Percentiles rank a stretch among this genome's conserved stretches.
Evolutionary conservation across 2,113 vertebrate genomes (phyloP).

Genomic region (Nettapus auritus): DNA sequence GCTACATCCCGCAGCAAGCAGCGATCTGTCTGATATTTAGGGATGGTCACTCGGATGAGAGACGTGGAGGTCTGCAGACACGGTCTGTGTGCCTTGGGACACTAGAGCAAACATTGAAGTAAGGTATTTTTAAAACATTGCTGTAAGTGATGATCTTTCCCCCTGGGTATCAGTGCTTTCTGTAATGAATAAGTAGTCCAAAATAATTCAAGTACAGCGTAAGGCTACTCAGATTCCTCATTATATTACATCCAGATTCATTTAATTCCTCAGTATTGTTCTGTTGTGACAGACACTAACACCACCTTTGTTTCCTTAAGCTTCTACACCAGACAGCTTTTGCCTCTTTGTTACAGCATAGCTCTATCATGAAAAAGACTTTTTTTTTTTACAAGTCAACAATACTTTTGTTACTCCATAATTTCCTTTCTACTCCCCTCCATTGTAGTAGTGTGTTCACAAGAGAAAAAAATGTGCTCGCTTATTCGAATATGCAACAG

Average conservation of each 20-base stretch:
- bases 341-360: neutral
- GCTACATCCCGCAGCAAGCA: neutral
- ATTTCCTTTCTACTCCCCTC: neutral
- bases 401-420: neutral
- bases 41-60: neutral
- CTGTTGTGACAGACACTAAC: neutral
- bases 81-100: rapidly evolving
- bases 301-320: neutral
- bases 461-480: neutral
- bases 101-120: neutral
- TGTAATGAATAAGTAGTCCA: neutral
- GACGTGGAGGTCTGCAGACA: rapidly evolving
- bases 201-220: neutral
- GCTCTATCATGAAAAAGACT: neutral
- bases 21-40: rapidly evolving
- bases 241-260: neutral
- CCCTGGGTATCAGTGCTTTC: neutral
- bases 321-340: neutral
- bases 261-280: neutral
- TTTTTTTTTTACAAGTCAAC: neutral
- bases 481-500: neutral
- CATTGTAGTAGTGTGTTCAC: neutral
- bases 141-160: neutral
- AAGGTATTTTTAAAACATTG: neutral
- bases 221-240: neutral